Evolutionary conservation across 2,888 invertebrate species (phyloP), one percentile per base, ranked within the genome.

Genomic region (Heliconius hortense): DNA sequence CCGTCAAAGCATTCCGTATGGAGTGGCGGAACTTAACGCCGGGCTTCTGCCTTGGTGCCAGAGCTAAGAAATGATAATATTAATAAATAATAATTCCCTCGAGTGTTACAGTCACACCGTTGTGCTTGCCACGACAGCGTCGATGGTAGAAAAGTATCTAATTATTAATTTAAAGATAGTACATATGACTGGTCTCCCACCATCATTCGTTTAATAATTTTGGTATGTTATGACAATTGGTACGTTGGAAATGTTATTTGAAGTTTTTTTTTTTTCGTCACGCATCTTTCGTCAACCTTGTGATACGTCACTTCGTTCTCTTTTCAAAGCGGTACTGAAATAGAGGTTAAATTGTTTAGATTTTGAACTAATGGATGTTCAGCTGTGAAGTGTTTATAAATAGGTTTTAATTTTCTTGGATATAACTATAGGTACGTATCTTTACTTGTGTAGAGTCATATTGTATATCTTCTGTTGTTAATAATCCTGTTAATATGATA

Each of bases 301-400:
- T 35, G 0, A 11, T n/a, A 53, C 48, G 53, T 68, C 28, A 31
- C 28, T 68, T 48, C 10, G 26, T 48, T 53, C 53, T 31, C 5
- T 53, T 53, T 28, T 53, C 28, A 53, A 53, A 53, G 28, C 67
- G 11, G 48, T 31, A 60, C n/a, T 26, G 8, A 35, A 70, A 35
- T 70, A 70, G 48, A 48, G 35, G 24, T 59, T 24, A 74, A 80
- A 78, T 79, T 80, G 83, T 85, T 85, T 83, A 76, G 80, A 79
- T 84, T 82, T 76, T 76, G 72, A 78, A 82, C 79, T 82, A 80
- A 82, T 83, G 78, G 62, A 59, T 74, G 21, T 76, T 75, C 72
- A 28, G 60, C 71, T 73, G 78, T 77, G 77, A 80, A 78, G 73
- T 77, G 72, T 75, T 62, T 81, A 72, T 78, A 79, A 73, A 56